These are phyloP conservation scores for Channa argus DNA, from an alignment of 2,113 vertebrate species.

Conservation along the genomic window DNA sequence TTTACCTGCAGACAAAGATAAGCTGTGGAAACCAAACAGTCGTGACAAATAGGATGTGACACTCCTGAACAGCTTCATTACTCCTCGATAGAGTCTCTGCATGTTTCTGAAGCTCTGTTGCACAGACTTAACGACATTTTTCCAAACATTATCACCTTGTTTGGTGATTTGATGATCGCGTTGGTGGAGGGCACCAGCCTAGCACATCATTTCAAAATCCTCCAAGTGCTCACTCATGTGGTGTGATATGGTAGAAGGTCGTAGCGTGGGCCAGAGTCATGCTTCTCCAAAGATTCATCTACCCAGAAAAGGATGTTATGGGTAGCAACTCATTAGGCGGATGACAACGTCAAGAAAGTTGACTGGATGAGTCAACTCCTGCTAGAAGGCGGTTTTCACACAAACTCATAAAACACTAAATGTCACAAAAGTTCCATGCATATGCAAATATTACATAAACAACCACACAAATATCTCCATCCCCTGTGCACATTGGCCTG, in stretches of 20 bases:
- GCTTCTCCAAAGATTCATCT: neutral
- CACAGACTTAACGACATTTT: too few relatives aligned
- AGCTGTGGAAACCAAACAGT: too few relatives aligned
- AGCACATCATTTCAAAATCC: neutral
- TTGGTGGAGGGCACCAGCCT: neutral
- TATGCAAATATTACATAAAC: too few relatives aligned
- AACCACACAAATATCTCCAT: too few relatives aligned
- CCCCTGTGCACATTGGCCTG: neutral
- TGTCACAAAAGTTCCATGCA: neutral
- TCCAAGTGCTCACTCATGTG: neutral
- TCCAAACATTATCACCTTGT: too few relatives aligned
- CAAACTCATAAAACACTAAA: neutral
- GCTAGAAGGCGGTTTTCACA: neutral
- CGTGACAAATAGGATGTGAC: too few relatives aligned
- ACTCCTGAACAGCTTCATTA: too few relatives aligned
- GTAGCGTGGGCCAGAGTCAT: neutral
- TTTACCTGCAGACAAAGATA: too few relatives aligned
- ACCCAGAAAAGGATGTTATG: neutral
- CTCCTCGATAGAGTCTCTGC: too few relatives aligned
- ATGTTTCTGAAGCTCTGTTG: too few relatives aligned
- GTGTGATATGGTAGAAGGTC: neutral
- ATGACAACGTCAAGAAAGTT: neutral
- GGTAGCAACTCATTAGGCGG: neutral
- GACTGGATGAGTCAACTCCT: neutral
- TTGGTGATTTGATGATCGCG: too few relatives aligned